Conservation (phyloP, 2,888 invertebrate genomes). For the Volucella zonaria region DNA sequence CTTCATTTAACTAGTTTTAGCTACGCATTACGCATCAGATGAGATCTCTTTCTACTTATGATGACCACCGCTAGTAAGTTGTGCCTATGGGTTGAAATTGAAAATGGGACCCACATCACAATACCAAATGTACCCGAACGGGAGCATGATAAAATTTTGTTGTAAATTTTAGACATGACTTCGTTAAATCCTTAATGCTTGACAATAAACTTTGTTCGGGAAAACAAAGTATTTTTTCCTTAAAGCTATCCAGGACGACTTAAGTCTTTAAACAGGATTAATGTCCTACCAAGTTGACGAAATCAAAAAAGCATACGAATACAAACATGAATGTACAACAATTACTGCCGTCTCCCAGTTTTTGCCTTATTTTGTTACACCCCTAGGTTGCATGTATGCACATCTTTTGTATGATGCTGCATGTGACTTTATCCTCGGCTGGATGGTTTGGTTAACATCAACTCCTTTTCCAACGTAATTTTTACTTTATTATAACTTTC, state of each 20-base stretch:
- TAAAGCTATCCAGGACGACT: neutral
- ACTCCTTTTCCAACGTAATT: slow-evolving; percentile 56
- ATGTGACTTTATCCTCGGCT: slow-evolving; percentile 56
- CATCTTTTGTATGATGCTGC: slow-evolving; percentile 45
- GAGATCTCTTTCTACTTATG: no score
- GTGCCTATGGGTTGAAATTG: no score
- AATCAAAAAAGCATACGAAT: slow-evolving; percentile 31
- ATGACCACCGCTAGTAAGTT: no score
- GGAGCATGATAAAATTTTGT: no score
- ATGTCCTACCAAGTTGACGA: slow-evolving; percentile 38
- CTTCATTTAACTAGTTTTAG: no score
- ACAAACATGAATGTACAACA: slow-evolving; percentile 43
- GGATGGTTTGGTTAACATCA: slow-evolving; percentile 49
- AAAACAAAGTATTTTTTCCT: no score
- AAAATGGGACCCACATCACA: no score
- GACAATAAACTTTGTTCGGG: no score
- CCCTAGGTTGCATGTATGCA: slow-evolving; percentile 56
- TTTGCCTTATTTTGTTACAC: slow-evolving; percentile 62
- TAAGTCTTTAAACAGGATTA: slow-evolving; percentile 48
- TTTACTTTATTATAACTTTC: slow-evolving; percentile 53
- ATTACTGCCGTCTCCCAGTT: slow-evolving; percentile 65
- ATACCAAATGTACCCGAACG: no score
- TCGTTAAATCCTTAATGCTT: no score
- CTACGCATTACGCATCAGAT: no score
- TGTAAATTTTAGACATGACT: no score